Evolutionary conservation across 2,113 vertebrate species (phyloP), one percentile per base, ranked within the genome.

Genomic region (Scatophagus argus): DNA sequence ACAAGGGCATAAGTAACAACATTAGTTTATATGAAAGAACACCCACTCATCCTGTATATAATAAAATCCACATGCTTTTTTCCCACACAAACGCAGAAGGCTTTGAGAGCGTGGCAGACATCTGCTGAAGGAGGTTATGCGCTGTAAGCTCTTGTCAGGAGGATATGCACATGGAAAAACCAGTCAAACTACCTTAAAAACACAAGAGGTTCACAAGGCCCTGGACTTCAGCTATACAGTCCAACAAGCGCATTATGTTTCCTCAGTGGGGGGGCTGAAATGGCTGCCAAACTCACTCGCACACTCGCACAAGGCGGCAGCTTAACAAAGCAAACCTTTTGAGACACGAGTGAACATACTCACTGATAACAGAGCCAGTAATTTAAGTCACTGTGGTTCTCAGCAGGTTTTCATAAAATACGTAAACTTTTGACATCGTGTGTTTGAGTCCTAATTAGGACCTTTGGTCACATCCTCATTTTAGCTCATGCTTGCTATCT

Each of bases 231-330:
- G 71, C 41, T 67, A 21, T 32, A 54, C 59, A 69, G 63, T 74
- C 84, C 54, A 80, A 89, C 74, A 80, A 77, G 74, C 44, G 72
- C 82, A 64, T 82, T 83, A 81, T 87, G 87, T 89, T 82, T 60
- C 25, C 62, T 84, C 61, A 51, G 63, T 23, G 63, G 83, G 69
- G 74, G 61, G 56, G 71, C 68, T 56, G 55, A 75, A 32, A 43
- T 25, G 27, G 56, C 67, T 87, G 82, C 64, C 62, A 77, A 65
- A 61, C 59, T 81, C 39, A n/a, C n/a, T n/a, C n/a, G n/a, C n/a
- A n/a, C n/a, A n/a, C n/a, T n/a, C n/a, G n/a, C 49, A 59, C 46
- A 27, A 66, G 65, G 41, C 63, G 74, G 66, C 79, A 64, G 80
- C 67, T 70, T 66, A 66, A 83, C 69, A 78, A 73, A 71, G 39